These are phyloP conservation scores for Crenichthys baileyi DNA, from an alignment of 2,797 vertebrate species.

Conservation along the genomic window DNA sequence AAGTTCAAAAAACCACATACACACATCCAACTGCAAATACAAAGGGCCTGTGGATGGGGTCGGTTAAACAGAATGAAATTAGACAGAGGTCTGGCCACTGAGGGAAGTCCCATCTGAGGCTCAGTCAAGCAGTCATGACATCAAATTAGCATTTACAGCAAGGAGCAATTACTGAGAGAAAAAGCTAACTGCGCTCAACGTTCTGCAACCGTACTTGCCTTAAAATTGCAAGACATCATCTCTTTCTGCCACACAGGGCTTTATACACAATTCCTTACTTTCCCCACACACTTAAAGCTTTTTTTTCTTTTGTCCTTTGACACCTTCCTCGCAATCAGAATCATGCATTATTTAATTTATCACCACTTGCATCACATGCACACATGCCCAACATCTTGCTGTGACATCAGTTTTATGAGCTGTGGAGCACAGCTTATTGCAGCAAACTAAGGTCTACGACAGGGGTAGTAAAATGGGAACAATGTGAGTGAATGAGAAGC, in stretches of 20 bases:
- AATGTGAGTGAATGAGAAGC: slow-evolving; percentile 60
- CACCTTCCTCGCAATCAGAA: slow-evolving; percentile 38
- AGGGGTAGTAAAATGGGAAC: slow-evolving; percentile 28
- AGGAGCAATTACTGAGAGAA: slow-evolving; percentile 74
- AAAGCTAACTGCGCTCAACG: slow-evolving; percentile 71
- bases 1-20: slow-evolving; percentile 24
- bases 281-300: neutral
- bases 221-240: slow-evolving; percentile 56
- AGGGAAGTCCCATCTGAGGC: slow-evolving; percentile 73
- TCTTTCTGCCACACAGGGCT: slow-evolving; percentile 48
- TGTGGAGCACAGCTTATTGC: slow-evolving; percentile 37
- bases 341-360: slow-evolving; percentile 40
- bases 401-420: slow-evolving; percentile 61
- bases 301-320: slow-evolving; percentile 26
- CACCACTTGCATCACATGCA: slow-evolving; percentile 17
- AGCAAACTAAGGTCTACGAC: slow-evolving; percentile 13
- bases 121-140: slow-evolving; percentile 75
- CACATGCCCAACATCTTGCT: slow-evolving; percentile 33
- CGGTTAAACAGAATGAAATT: slow-evolving; percentile 74
- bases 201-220: slow-evolving; percentile 70
- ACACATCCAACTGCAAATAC: slow-evolving; percentile 27
- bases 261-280: slow-evolving; percentile 8
- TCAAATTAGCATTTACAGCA: slow-evolving; percentile 77
- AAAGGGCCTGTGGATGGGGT: slow-evolving; percentile 49
- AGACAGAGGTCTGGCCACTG: slow-evolving; percentile 68